Evolutionary conservation across 2,113 vertebrate species (phyloP), one percentile per base, ranked within the genome.

Genomic region (Pholis gunnellus): DNA sequence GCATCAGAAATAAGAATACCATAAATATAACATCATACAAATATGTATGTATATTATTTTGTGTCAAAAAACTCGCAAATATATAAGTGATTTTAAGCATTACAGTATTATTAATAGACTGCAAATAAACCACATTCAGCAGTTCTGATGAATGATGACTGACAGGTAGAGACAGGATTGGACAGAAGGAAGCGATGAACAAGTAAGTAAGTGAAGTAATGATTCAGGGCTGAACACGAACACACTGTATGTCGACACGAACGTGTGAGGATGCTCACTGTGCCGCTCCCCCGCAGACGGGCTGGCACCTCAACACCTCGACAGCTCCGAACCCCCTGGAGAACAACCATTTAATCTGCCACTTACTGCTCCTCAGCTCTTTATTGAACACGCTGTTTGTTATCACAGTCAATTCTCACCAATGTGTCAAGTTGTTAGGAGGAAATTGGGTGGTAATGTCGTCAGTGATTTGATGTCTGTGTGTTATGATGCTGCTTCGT

Each of bases 351-450:
- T 78, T 50, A 42, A n/a, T 70, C 44, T 4, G 44, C 11, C 68
- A 71, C 6, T 74, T 8, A 46, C 70, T 22, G 50, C 61, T 52
- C 44, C 54, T 48, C 60, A 9, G 52, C 61, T 72, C 75, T 78
- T 59, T 34, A 54, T 46, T 22, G 15, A 25, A 63, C 48, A 36
- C n/a, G 27, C 40, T 36, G 63, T 67, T 78, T 66, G 64, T 76
- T 44, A 71, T 75, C 59, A 17, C 77, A 25, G 56, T 78, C 74
- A 50, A 3, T 73, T 63, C 46, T 81, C 40, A 64, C 38, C 69
- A 27, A 84, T 67, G 74, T 78, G 66, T 87, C 84, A 73, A 50
- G 78, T 86, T 70, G 59, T 74, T 63, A 25, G 42, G 34, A 13
- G 60, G 50, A 78, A 82, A 84, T 72, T 60, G 71, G 54, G 60